Evolutionary conservation across 2,888 invertebrate species (phyloP).

Genomic region (Pachydiplax longipennis): DNA sequence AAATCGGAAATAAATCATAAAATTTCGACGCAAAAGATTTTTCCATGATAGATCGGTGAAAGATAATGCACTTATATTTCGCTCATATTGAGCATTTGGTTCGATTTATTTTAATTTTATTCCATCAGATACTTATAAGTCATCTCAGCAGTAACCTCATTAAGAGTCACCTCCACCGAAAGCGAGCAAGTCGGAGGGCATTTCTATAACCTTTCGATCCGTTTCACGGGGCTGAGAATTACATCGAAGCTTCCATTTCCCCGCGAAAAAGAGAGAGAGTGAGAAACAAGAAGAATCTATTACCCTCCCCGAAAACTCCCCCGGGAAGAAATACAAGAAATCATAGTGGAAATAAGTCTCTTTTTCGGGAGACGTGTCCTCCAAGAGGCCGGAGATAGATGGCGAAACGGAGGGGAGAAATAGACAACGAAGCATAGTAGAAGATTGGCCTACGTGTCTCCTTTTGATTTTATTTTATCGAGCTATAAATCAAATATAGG

Average conservation of each 20-base stretch:
- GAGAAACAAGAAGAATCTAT: too few species aligned
- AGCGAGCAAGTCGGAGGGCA: too few species aligned
- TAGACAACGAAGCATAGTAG: background rate
- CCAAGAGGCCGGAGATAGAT: background rate
- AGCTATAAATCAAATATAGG: constrained; percentile 28
- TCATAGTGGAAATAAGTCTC: background rate
- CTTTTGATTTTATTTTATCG: constrained; percentile 15
- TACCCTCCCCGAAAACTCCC: background rate
- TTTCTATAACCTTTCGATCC: background rate
- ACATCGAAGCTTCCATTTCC: background rate
- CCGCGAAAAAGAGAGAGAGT: background rate
- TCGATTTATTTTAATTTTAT: too few species aligned
- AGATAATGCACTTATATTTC: too few species aligned
- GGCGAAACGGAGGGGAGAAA: background rate
- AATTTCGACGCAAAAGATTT: too few species aligned
- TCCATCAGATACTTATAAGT: too few species aligned
- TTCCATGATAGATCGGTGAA: too few species aligned
- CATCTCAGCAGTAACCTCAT: too few species aligned
- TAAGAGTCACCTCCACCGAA: too few species aligned
- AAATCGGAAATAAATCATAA: too few species aligned
- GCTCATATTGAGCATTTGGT: too few species aligned
- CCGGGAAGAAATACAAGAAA: background rate
- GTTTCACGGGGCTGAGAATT: background rate
- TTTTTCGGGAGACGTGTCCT: background rate
- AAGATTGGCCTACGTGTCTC: background rate